Evolutionary conservation across 30 jellyfish, hydroid and myxozoan genomes (phyloP).

Genomic region (Chrysaora quinquecirrha): DNA sequence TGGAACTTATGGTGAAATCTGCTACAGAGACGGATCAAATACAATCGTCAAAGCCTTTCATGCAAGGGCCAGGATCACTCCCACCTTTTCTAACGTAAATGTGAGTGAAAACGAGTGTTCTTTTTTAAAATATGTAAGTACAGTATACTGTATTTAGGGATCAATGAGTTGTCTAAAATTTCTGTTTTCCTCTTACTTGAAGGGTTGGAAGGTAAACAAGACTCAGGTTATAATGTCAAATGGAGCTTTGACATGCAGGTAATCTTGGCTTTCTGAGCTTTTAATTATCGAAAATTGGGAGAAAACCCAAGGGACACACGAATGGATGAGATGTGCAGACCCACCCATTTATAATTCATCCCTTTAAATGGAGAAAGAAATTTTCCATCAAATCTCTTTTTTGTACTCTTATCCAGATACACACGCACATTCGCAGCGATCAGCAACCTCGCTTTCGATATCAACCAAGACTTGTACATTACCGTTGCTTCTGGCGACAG

Average conservation of each 20-base stretch:
- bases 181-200: not conserved
- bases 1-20: constrained; percentile 37
- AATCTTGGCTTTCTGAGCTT: too few relatives aligned
- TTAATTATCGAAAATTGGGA: too few relatives aligned
- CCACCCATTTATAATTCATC: too few relatives aligned
- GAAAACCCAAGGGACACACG: too few relatives aligned
- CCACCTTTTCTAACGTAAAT: not conserved
- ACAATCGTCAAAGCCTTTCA: constrained; percentile 4
- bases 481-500: constrained; percentile 27
- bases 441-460: constrained; percentile 14
- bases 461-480: constrained; percentile 5
- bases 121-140: too few relatives aligned
- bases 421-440: constrained; percentile 16
- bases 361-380: too few relatives aligned
- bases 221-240: not conserved
- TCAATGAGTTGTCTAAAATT: too few relatives aligned
- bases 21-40: constrained; percentile 18
- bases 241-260: constrained; percentile 42
- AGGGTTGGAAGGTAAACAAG: not conserved
- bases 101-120: too few relatives aligned
- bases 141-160: too few relatives aligned
- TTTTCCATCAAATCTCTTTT: too few relatives aligned
- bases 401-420: constrained; percentile 15
- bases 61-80: not conserved
- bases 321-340: too few relatives aligned